phyloP scores from a whole-genome alignment of 1,140 invertebrate genomes.

The Drosophila sp. region DNA sequence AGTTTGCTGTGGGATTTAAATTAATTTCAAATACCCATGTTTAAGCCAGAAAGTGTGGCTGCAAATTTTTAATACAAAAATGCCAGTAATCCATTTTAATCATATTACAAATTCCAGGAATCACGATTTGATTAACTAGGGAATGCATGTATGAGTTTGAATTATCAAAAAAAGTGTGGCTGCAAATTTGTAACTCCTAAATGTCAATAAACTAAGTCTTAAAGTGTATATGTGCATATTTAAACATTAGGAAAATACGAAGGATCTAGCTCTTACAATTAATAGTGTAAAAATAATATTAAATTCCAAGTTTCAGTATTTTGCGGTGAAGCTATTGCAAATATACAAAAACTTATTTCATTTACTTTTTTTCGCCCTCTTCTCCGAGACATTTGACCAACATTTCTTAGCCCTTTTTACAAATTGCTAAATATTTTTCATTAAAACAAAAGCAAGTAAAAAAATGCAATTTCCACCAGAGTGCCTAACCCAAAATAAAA shows the following conservation, averaged over 20 bases:
- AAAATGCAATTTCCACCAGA: constrained; percentile 21
- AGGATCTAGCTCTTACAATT: too few relatives aligned
- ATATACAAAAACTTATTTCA: constrained; percentile 8
- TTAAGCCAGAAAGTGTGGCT: not conserved
- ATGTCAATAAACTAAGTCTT: too few relatives aligned
- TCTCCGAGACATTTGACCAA: not conserved
- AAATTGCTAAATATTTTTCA: constrained; percentile 57
- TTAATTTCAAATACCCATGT: constrained; percentile 8
- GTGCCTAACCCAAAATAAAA: constrained; percentile 4
- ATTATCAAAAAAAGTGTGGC: not conserved
- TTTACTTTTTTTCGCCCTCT: not conserved
- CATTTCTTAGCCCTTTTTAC: constrained; percentile 10
- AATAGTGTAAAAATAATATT: not conserved
- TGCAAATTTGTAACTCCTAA: too few relatives aligned
- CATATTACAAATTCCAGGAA: too few relatives aligned
- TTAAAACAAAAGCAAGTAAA: constrained; percentile 16
- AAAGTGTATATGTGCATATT: too few relatives aligned
- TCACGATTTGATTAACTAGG: too few relatives aligned
- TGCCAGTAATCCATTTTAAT: not conserved
- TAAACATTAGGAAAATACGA: too few relatives aligned
- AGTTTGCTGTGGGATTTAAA: constrained; percentile 44
- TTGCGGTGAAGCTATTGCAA: not conserved
- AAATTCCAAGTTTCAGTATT: not conserved
- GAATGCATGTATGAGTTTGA: not conserved
- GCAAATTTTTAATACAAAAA: not conserved